A percentile compares a stretch with the other conserved stretches of the same genome.
Conservation (phyloP, 2,113 vertebrate species). For the Vanacampus margaritifer region DNA sequence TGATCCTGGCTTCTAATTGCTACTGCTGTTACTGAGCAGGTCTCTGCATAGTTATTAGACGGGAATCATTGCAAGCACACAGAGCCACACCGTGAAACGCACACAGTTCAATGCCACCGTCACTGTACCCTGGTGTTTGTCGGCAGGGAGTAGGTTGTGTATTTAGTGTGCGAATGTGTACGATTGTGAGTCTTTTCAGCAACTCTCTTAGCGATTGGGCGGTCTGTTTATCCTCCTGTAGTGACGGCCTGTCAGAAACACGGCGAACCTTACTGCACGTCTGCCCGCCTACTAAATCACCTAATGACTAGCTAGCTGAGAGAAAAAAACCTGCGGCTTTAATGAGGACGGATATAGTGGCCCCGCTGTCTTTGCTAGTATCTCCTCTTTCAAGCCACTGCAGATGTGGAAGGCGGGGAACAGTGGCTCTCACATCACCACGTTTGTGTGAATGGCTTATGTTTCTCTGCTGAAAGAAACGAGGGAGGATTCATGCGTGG, state of each 20-base stretch:
- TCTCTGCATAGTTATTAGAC: slow-evolving; percentile 67
- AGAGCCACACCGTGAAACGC: slow-evolving; percentile 31
- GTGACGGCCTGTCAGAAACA: slow-evolving; percentile 48
- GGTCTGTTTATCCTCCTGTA: slow-evolving; percentile 53
- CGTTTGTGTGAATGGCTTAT: slow-evolving; percentile 16
- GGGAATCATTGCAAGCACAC: slow-evolving; percentile 44
- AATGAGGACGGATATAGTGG: slow-evolving; percentile 40
- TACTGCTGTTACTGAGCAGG: slow-evolving; percentile 57
- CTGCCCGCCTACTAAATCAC: slow-evolving; percentile 40
- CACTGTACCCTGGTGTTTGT: slow-evolving; percentile 44
- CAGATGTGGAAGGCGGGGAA: slow-evolving; percentile 41
- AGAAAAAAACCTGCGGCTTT: slow-evolving; percentile 23
- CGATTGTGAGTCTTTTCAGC: slow-evolving; percentile 20
- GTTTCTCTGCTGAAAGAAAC: slow-evolving; percentile 11
- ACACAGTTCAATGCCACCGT: slow-evolving; percentile 29
- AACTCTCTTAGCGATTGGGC: slow-evolving; percentile 56
- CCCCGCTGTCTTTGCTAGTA: slow-evolving; percentile 32
- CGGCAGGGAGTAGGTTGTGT: slow-evolving; percentile 8
- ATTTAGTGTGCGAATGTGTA: neutral
- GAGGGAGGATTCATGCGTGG: slow-evolving; percentile 18
- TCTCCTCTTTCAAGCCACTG: slow-evolving; percentile 35
- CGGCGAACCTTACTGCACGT: slow-evolving; percentile 32
- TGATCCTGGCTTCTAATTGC: slow-evolving; percentile 65
- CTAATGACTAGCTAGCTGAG: slow-evolving; percentile 48
- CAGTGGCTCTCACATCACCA: slow-evolving; percentile 38